Conservation (phyloP, 2,113 vertebrate species). For the Scomber japonicus region DNA sequence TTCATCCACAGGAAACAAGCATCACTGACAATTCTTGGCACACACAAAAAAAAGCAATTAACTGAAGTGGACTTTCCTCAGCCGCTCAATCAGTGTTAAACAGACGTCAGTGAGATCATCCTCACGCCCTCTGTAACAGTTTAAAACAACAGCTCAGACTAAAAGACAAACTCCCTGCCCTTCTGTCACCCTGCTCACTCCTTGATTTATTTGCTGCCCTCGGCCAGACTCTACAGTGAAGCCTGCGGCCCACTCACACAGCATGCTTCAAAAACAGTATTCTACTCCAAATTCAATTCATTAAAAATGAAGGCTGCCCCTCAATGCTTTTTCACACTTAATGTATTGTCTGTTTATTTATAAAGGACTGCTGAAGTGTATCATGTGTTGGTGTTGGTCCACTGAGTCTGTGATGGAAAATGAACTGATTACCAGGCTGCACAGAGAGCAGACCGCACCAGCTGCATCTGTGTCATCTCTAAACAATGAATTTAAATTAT, state of each 20-base stretch:
- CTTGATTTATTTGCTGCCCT: not conserved
- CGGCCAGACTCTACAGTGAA: not conserved
- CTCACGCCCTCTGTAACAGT: not conserved
- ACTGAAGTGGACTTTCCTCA: not conserved
- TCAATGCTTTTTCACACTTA: not conserved
- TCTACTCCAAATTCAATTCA: slow-evolving; percentile 36
- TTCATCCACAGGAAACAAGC: not conserved
- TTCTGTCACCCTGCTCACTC: not conserved
- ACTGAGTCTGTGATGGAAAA: not conserved
- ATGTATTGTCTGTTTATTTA: slow-evolving; percentile 1
- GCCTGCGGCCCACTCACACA: slow-evolving; percentile 5
- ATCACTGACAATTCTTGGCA: not conserved
- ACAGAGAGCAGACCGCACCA: not conserved
- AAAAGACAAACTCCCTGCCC: not conserved
- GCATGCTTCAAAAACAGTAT: not conserved
- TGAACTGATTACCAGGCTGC: not conserved
- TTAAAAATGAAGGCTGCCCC: slow-evolving; percentile 8
- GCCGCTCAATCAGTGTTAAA: not conserved
- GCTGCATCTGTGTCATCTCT: not conserved
- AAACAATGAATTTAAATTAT: not conserved
- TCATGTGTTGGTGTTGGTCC: not conserved
- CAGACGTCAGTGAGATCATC: not conserved
- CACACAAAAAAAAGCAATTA: not conserved
- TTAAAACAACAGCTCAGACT: slow-evolving; percentile 9
- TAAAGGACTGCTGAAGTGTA: slow-evolving; percentile 5